Conservation (phyloP, 2,888 invertebrate genomes). For the Rotaria sp. region DNA sequence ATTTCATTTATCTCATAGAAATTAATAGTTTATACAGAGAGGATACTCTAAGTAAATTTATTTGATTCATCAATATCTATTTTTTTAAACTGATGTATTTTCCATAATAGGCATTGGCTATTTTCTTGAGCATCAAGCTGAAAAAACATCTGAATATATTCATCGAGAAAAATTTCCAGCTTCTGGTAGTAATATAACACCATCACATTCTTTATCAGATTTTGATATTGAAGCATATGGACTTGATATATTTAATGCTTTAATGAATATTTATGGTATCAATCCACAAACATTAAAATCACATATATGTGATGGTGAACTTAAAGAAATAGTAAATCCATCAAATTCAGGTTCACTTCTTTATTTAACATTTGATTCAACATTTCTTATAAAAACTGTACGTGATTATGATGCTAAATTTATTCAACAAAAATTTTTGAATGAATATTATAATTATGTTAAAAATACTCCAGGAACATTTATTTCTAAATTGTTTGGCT, state of each 20-base stretch:
- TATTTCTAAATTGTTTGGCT: neutral
- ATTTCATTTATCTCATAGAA: too few species aligned
- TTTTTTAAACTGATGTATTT: too few species aligned
- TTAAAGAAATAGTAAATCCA: neutral
- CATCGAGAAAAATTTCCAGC: conserved; percentile 12
- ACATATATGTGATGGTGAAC: neutral
- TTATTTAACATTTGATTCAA: neutral
- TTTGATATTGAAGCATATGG: conserved; percentile 22
- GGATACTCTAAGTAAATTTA: too few species aligned
- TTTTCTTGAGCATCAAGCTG: neutral
- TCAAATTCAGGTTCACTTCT: neutral
- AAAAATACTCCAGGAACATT: neutral
- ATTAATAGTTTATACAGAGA: too few species aligned
- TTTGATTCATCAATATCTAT: too few species aligned
- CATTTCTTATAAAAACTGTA: neutral
- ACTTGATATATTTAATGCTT: neutral
- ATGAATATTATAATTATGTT: neutral
- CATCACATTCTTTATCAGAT: neutral
- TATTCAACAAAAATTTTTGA: conserved; percentile 17
- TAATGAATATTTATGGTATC: conserved; percentile 10
- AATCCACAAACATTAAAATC: neutral
- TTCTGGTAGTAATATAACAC: neutral
- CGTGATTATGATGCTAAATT: conserved; percentile 27
- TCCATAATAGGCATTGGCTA: neutral
- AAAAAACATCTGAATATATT: neutral